phyloP scores from a whole-genome alignment of 2,888 invertebrate genomes.

The Ochropacha duplaris region DNA sequence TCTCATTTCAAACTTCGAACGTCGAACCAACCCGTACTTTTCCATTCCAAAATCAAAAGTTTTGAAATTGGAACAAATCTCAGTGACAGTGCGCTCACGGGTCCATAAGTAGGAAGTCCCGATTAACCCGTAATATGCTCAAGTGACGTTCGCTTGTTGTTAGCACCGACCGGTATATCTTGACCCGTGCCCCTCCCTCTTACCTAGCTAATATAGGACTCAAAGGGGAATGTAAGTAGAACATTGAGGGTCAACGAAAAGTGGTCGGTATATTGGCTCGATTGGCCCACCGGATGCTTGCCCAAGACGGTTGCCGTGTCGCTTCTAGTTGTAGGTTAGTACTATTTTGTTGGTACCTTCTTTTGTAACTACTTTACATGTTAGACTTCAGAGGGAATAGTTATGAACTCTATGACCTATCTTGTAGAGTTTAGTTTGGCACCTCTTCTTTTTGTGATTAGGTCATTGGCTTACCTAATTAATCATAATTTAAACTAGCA shows the following conservation, averaged over 20 bases:
- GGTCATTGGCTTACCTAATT: too few relatives aligned
- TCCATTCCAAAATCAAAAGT: constrained; percentile 50
- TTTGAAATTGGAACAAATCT: constrained; percentile 79
- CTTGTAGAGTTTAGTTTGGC: not conserved
- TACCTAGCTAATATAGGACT: constrained; percentile 15
- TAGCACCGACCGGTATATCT: constrained; percentile 44
- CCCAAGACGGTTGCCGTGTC: constrained; percentile 66
- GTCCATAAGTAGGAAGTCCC: constrained; percentile 79
- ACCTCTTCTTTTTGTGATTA: too few relatives aligned
- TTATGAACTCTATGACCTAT: not conserved
- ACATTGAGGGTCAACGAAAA: constrained; percentile 44
- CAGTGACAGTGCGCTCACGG: constrained; percentile 58
- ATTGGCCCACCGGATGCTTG: constrained; percentile 77
- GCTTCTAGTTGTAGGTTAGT: constrained; percentile 29
- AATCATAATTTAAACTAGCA: too few relatives aligned
- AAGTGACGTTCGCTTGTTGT: constrained; percentile 70
- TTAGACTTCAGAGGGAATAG: not conserved
- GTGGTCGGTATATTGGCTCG: constrained; percentile 71
- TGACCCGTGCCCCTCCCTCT: constrained; percentile 45
- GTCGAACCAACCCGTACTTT: not conserved
- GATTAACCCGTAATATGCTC: constrained; percentile 77
- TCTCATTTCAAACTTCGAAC: not conserved
- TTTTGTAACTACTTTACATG: constrained; percentile 29
- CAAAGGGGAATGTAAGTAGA: constrained; percentile 24
- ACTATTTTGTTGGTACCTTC: constrained; percentile 16